Conservation (phyloP, 2,797 vertebrate genomes). For the Darevskia nairensis region DNA sequence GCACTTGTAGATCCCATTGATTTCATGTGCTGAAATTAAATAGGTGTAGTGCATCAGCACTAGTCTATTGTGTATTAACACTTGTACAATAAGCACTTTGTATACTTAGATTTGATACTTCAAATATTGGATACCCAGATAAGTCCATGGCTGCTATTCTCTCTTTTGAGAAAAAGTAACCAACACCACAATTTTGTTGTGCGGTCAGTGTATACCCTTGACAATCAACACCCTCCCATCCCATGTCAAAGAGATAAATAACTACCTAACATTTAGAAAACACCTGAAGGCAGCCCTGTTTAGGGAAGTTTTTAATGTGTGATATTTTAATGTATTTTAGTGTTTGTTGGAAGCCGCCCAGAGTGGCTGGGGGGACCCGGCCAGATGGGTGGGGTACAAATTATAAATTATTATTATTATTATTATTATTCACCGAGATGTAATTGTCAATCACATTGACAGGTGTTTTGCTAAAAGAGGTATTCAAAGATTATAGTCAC, state of each 20-base stretch:
- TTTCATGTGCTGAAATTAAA: not conserved
- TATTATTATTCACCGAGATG: not conserved
- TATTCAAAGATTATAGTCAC: slow-evolving; percentile 66
- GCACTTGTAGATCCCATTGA: slow-evolving; percentile 28
- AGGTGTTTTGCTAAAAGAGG: slow-evolving; percentile 24
- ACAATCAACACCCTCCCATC: no score
- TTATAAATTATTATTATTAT: no score
- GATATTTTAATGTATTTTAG: no score
- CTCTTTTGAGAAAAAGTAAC: not conserved
- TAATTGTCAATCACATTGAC: not conserved
- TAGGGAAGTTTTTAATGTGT: no score
- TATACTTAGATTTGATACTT: slow-evolving; percentile 56
- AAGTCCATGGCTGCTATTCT: not conserved
- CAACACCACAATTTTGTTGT: not conserved
- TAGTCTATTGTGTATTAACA: not conserved
- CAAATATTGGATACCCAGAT: slow-evolving; percentile 41
- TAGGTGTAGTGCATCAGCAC: slow-evolving; percentile 34
- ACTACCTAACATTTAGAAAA: no score
- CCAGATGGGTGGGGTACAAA: no score
- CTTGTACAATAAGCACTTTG: slow-evolving; percentile 54
- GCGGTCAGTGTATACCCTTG: not conserved
- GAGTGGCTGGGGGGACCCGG: no score
- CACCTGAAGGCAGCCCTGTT: no score
- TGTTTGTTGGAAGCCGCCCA: no score
- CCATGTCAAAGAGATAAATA: no score